Evolutionary conservation across 2,113 vertebrate species (phyloP).

Genomic region (Eurystomus gularis): DNA sequence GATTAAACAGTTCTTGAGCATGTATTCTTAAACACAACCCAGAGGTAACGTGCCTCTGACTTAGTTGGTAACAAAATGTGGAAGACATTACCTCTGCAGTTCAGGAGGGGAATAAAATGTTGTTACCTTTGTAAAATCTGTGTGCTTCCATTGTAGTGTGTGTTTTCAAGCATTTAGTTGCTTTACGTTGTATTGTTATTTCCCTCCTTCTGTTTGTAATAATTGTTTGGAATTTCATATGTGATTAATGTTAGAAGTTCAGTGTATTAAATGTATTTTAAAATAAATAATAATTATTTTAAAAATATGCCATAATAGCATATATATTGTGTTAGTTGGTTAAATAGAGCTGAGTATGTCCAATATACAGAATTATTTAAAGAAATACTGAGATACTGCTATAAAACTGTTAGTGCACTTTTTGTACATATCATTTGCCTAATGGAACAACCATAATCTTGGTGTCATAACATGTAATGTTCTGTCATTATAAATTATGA

Average conservation of each 20-base stretch:
- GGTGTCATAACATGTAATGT: background rate
- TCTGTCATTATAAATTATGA: background rate
- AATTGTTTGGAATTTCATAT: background rate
- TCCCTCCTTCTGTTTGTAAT: background rate
- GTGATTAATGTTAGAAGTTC: background rate
- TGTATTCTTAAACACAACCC: background rate
- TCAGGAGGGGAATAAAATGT: background rate
- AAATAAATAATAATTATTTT: background rate
- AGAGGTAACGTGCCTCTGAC: background rate
- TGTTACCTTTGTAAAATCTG: background rate
- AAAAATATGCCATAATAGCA: background rate
- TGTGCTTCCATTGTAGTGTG: background rate
- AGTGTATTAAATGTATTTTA: background rate
- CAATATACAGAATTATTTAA: background rate
- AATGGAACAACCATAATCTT: background rate
- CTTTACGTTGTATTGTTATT: background rate
- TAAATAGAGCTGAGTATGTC: background rate
- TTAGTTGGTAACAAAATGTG: background rate
- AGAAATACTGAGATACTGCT: background rate
- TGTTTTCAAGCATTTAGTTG: background rate
- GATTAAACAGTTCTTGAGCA: background rate
- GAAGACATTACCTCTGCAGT: conserved; percentile 4
- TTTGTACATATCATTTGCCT: background rate
- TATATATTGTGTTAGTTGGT: background rate
- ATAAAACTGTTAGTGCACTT: background rate